Base-by-base conservation (phyloP, 2,797 vertebrate genomes). In the Eospalax fontanierii region DNA sequence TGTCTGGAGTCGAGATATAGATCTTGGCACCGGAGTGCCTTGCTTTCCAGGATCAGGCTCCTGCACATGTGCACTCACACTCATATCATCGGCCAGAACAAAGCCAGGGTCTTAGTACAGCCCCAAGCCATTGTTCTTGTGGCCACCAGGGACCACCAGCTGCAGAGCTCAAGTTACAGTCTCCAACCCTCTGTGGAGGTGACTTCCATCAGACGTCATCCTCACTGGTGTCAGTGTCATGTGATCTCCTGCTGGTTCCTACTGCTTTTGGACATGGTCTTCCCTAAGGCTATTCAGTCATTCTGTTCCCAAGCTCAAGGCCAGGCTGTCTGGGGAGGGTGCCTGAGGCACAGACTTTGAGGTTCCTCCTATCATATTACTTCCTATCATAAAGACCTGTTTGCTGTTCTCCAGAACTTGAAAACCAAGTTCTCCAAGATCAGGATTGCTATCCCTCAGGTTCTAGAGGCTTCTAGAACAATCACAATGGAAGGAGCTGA, bases 141-240 rank as follows among this genome's bases (percentile, higher is more conserved):
- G 3, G 50, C 38, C 79, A 11, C 87, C n/a, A 0, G 40, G 38
- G 87, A 74, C 91, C 78, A 65, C 87, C 76, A 76, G 73, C 95
- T 54, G 81, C 76, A 85, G 91, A 68, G 61, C 81, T 90, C 91
- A 6, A 16, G 75, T 71, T 54, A 54, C 40, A 8, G 91, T 28
- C 40, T 57, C 46, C 9, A 26, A 66, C 66, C 16, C 5, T 35
- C 1, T 3, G 35, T 2, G 63, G 40, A 6, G 68, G 54, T 40
- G 54, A 70, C 94, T 59, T 65, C 76, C 6, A 0, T 81, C 68
- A 71, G 76, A n/a, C n/a, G 81, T 30, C 73, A 26, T 38, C 88
- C 16, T 1, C 71, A 14, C 65, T 12, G 8, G 85, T 57, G 40
- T 82, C 71, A 57, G 40, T 4, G 43, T 57, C 87, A 79, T 43